These are phyloP conservation scores for Hylomyscus alleni DNA, from an alignment of 2,797 vertebrate genomes.

Conservation along the genomic window DNA sequence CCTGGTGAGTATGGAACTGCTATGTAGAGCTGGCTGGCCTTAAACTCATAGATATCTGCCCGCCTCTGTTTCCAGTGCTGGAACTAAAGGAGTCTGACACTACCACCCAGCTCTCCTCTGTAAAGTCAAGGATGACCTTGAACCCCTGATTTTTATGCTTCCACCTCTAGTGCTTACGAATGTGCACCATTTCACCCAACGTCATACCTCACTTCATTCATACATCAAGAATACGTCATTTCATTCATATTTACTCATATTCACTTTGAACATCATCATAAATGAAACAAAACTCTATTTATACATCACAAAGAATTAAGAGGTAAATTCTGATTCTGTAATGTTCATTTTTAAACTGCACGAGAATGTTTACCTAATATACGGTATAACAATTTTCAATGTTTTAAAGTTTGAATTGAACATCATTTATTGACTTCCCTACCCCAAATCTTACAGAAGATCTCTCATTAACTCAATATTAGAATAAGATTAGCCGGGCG, in stretches of 20 bases:
- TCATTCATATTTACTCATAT: constrained; percentile 64
- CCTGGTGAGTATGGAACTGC: neutral
- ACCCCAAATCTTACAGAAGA: constrained; percentile 56
- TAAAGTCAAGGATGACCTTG: neutral
- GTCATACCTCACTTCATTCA: too few relatives aligned
- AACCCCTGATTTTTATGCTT: neutral
- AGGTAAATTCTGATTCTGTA: constrained; percentile 52
- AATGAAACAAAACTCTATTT: constrained; percentile 54
- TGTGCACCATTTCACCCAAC: too few relatives aligned
- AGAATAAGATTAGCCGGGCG: constrained; percentile 49
- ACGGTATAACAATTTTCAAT: constrained; percentile 41
- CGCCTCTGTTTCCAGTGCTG: neutral
- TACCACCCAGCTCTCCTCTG: neutral
- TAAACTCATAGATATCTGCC: neutral
- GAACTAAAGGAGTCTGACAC: neutral
- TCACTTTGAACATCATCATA: constrained; percentile 65
- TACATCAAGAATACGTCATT: constrained; percentile 45
- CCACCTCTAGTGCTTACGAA: neutral
- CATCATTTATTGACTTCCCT: constrained; percentile 33
- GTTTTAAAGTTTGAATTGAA: constrained; percentile 60
- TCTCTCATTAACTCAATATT: constrained; percentile 32
- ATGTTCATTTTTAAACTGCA: constrained; percentile 63
- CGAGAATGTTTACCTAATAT: constrained; percentile 53
- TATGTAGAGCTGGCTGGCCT: neutral
- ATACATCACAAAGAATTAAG: constrained; percentile 61